Evolutionary conservation across 2,113 vertebrate species (phyloP), one percentile per base, ranked within the genome.

Genomic region (Anseranas semipalmata): DNA sequence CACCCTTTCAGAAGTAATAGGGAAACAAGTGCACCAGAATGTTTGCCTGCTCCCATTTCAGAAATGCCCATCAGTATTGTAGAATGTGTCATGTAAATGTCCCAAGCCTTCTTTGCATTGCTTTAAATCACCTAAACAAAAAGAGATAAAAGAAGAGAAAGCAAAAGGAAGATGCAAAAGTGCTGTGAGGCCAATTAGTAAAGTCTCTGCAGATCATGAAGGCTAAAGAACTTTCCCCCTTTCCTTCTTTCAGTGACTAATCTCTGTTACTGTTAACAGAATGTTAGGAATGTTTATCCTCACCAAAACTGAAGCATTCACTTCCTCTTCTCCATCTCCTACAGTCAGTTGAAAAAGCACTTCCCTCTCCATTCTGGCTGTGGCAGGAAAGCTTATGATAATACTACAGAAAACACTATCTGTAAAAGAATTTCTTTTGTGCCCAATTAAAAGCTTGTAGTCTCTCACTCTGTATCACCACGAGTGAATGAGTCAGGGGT

Each of bases 321-420:
- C 53, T 94, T 96, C 86, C 92, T 88, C 68, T 91, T 89, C 66
- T 92, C 27, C 53, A 63, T 87, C 84, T 84, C 82, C 39, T 65
- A 4, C 0, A 0, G 27, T 59, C 22, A 52, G 32, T 93, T 53
- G 27, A 46, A 25, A 92, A 90, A 86, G 20, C 66, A 93, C 85
- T 91, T 68, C 56, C 83, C 33, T 66, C 59, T 83, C 58, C 19
- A 33, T 73, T 77, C 46, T 70, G 37, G 14, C 35, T 75, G 41
- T 17, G n/a, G 19, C 27, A 45, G 83, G 66, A 93, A 84, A 93
- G 19, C 27, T 62, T 82, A 18, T n/a, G 86, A 60, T 62, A 79
- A 15, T n/a, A 12, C n/a, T 45, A 43, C 21, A 78, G 65, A 91
- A 27, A 24, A 0, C 19, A 15, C 58, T 43, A 15, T n/a, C 35